phyloP scores from a whole-genome alignment of 2,113 vertebrate species.

The Laticauda laticaudata region DNA sequence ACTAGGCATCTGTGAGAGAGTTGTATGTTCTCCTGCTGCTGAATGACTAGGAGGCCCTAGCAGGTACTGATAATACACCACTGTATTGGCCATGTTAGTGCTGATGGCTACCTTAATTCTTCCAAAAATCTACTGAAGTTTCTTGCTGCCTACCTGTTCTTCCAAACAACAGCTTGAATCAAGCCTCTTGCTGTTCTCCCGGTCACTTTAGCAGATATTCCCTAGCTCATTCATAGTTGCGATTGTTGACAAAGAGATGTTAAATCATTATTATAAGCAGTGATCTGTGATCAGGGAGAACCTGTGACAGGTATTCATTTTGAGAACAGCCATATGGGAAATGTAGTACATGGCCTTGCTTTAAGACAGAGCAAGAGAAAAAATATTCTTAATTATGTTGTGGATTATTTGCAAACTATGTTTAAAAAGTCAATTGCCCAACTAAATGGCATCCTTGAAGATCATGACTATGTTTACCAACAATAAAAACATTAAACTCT shows the following conservation, averaged over 20 bases:
- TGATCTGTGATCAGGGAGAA: background rate
- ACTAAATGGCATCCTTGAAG: conserved; percentile 4
- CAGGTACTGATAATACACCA: background rate
- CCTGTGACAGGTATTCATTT: background rate
- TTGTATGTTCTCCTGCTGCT: background rate
- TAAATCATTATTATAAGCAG: background rate
- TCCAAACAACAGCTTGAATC: background rate
- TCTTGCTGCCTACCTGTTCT: background rate
- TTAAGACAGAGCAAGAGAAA: background rate
- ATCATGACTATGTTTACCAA: background rate
- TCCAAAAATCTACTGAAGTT: background rate
- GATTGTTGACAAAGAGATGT: background rate
- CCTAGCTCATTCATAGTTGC: background rate
- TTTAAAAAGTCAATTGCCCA: background rate
- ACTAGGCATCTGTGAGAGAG: background rate
- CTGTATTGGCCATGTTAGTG: background rate
- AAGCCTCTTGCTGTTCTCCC: background rate
- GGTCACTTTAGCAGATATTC: background rate
- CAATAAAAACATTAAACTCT: conserved; percentile 28
- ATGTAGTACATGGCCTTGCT: background rate
- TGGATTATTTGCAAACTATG: background rate
- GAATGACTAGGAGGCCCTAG: background rate
- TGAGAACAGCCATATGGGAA: background rate
- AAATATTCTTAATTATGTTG: background rate
- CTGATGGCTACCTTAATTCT: background rate